phyloP scores from a whole-genome alignment of 2,888 invertebrate genomes.

The Fragum whitleyi region DNA sequence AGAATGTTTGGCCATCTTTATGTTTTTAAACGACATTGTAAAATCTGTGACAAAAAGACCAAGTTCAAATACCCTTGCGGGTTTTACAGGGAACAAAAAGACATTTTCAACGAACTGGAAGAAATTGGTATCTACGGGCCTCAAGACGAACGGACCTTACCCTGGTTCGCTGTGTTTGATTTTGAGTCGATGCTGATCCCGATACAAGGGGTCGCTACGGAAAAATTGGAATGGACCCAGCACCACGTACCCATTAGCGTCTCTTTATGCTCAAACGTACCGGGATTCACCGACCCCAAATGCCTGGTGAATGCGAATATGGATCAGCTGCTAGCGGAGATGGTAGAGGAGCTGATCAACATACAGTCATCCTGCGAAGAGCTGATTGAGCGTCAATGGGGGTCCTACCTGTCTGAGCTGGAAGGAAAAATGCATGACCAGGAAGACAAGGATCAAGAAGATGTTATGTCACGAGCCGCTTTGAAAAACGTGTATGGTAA shows the following conservation, averaged over 20 bases:
- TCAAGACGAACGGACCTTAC: conserved; percentile 32
- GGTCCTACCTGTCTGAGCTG: neutral
- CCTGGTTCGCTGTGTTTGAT: conserved; percentile 48
- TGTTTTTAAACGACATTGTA: neutral
- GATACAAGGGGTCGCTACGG: conserved; percentile 19
- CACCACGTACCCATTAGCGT: conserved; percentile 46
- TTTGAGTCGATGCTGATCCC: conserved; percentile 37
- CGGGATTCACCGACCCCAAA: conserved; percentile 27
- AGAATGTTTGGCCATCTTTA: conserved; percentile 19
- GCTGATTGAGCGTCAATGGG: conserved; percentile 27
- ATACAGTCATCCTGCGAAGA: neutral
- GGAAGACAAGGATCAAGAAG: conserved; percentile 4
- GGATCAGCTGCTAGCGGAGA: conserved; percentile 21
- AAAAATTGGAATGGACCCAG: conserved; percentile 39
- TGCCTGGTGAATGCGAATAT: conserved; percentile 39
- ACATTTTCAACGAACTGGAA: conserved; percentile 41
- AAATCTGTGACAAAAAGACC: conserved; percentile 34
- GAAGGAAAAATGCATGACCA: neutral
- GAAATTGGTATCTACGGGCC: conserved; percentile 32
- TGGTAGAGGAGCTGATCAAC: conserved; percentile 6
- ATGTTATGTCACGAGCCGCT: neutral
- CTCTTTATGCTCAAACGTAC: conserved; percentile 44
- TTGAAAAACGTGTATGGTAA: conserved; percentile 20
- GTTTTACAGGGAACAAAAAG: conserved; percentile 31
- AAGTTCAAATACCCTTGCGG: conserved; percentile 38